Conservation (phyloP, 2,113 vertebrate genomes). For the Telmatochromis sp. region DNA sequence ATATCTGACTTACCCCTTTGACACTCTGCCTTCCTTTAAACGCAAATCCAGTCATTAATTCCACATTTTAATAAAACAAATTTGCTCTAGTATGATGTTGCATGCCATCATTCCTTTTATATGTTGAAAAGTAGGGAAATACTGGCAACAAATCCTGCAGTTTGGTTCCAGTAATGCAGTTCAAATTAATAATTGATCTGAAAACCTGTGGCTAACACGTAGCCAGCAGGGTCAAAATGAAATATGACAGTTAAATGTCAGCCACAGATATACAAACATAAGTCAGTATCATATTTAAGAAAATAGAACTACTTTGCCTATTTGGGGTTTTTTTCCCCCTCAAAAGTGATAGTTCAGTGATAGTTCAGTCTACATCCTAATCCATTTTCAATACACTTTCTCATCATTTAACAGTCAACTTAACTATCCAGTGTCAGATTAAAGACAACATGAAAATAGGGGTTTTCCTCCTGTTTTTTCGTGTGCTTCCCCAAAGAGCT, state of each 20-base stretch:
- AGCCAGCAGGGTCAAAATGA: neutral
- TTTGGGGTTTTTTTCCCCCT: fast-evolving
- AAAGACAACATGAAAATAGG: neutral
- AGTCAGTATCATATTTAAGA: neutral
- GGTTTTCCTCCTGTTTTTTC: neutral
- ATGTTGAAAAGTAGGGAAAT: neutral
- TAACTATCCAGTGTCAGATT: neutral
- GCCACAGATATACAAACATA: neutral
- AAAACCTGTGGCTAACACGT: neutral
- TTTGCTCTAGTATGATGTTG: neutral
- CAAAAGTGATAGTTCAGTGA: neutral
- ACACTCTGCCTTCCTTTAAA: neutral
- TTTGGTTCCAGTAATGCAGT: neutral
- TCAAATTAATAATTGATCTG: neutral
- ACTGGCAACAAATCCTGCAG: neutral
- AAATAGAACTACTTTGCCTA: neutral
- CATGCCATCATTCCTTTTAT: neutral
- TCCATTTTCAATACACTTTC: neutral
- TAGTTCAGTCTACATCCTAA: neutral
- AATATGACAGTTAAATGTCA: neutral
- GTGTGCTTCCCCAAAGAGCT: neutral
- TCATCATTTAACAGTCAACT: neutral
- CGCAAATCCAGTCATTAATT: neutral
- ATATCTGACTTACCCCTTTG: neutral
- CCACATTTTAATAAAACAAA: neutral